Evolutionary conservation across 2,797 vertebrate species (phyloP).

Genomic region (Helostoma temminkii): DNA sequence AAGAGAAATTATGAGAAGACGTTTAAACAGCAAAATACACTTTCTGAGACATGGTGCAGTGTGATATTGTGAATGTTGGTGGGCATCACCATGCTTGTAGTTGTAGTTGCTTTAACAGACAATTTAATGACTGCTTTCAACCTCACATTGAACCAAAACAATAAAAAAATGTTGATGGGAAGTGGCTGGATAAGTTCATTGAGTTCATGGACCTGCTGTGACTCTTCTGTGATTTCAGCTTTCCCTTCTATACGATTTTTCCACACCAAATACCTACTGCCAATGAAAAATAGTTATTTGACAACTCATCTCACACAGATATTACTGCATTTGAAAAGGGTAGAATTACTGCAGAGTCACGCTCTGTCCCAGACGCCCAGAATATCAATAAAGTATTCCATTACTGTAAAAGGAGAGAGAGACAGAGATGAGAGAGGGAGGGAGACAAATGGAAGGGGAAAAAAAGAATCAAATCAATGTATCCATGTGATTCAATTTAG

Average conservation of each 20-base stretch:
- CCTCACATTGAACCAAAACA: background rate
- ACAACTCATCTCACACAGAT: slow-evolving; percentile 29
- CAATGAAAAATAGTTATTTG: slow-evolving; percentile 21
- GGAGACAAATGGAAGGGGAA: slow-evolving; percentile 45
- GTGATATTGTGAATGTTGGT: background rate
- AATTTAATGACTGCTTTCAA: slow-evolving; percentile 12
- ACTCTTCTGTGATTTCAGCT: background rate
- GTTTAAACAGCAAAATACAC: background rate
- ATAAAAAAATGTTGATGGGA: background rate
- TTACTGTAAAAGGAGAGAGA: slow-evolving; percentile 77
- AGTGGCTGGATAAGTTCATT: background rate
- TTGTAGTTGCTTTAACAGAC: background rate
- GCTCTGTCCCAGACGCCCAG: slow-evolving; percentile 65
- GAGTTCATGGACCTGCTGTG: slow-evolving; percentile 7
- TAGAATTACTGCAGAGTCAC: slow-evolving; percentile 82
- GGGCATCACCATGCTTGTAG: no score
- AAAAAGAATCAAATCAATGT: slow-evolving; percentile 61
- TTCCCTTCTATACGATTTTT: background rate
- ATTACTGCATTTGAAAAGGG: slow-evolving; percentile 68
- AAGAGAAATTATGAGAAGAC: no score
- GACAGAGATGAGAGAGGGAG: slow-evolving; percentile 38
- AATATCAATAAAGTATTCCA: slow-evolving; percentile 83
- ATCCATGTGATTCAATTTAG: slow-evolving; percentile 40
- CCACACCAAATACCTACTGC: background rate
- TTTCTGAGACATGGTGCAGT: background rate